Conservation (phyloP, 2,113 vertebrate species). For the Calidris pugnax region DNA sequence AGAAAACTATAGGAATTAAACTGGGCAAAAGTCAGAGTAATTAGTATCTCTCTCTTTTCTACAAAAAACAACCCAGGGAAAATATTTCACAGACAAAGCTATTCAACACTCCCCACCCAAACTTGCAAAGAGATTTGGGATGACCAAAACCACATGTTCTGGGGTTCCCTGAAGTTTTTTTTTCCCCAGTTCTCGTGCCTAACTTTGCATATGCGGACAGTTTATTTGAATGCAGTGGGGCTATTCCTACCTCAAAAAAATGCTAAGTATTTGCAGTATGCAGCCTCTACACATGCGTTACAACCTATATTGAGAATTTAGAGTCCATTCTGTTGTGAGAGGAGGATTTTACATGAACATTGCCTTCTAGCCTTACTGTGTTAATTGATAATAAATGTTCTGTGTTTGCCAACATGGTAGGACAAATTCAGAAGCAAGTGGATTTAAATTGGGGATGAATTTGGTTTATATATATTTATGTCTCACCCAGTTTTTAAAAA, state of each 20-base stretch:
- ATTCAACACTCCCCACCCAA: background rate
- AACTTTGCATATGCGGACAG: background rate
- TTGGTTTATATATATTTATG: background rate
- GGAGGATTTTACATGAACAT: background rate
- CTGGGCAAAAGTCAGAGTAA: background rate
- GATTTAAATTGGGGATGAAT: background rate
- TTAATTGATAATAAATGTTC: background rate
- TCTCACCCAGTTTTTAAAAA: background rate
- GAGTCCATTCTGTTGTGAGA: background rate
- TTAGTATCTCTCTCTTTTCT: background rate
- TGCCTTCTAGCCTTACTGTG: background rate
- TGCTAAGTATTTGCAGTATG: background rate
- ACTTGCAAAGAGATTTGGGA: background rate
- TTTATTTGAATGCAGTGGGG: background rate
- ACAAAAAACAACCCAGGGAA: background rate
- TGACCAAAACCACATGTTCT: background rate
- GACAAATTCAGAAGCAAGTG: background rate
- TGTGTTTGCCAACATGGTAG: background rate
- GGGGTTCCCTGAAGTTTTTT: background rate
- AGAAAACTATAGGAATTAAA: background rate
- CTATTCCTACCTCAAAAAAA: background rate
- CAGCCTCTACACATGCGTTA: background rate
- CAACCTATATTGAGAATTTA: background rate
- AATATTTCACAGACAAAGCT: background rate
- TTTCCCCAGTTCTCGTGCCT: background rate